Conservation (phyloP, 2,797 vertebrate species). For the Erethizon dorsatum region DNA sequence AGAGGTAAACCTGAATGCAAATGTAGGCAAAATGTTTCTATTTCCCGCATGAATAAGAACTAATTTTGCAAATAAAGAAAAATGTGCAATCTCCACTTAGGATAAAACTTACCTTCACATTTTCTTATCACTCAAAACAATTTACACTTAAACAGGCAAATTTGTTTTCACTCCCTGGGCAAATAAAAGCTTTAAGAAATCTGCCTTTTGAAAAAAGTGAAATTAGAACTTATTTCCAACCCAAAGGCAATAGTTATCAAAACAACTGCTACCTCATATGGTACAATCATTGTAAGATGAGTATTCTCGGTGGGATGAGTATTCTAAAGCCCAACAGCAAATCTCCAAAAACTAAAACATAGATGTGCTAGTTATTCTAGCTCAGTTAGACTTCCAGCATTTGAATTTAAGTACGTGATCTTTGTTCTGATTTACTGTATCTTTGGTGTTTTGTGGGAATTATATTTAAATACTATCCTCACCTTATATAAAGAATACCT, state of each 20-base stretch:
- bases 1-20: conserved; percentile 69
- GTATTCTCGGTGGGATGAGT: not conserved
- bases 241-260: conserved; percentile 44
- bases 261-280: conserved; percentile 5
- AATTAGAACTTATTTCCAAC: conserved; percentile 72
- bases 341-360: conserved; percentile 8
- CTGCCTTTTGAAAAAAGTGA: conserved; percentile 69
- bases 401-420: not conserved
- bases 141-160: conserved; percentile 77
- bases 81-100: conserved; percentile 62
- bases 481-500: conserved; percentile 37
- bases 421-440: not conserved
- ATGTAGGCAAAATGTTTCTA: conserved; percentile 73
- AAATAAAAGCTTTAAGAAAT: conserved; percentile 75
- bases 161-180: conserved; percentile 73
- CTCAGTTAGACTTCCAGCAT: conserved; percentile 3
- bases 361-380: conserved; percentile 20
- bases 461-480: conserved; percentile 24
- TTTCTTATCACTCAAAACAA: conserved; percentile 69
- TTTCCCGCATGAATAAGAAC: conserved; percentile 73
- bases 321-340: conserved; percentile 5
- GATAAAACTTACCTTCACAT: conserved; percentile 72
- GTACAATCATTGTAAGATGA: conserved; percentile 27
- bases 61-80: conserved; percentile 81
- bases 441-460: not conserved